Conservation (phyloP, 2,797 vertebrate species). For the Naso thynnoides region DNA sequence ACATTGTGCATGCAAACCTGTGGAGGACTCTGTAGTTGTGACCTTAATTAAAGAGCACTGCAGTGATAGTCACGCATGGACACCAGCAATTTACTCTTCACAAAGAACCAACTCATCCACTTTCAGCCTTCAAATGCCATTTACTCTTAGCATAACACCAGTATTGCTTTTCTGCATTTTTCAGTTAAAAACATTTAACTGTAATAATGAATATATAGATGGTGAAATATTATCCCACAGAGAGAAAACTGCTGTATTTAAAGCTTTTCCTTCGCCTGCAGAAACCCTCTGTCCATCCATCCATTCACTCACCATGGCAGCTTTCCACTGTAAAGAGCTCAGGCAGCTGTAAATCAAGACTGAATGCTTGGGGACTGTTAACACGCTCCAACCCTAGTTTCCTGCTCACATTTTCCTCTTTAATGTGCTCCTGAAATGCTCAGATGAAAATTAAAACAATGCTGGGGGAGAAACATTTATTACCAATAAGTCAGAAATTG, state of each 20-base stretch:
- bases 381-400: conserved; percentile 32
- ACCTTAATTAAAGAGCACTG: conserved; percentile 36
- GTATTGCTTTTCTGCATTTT: conserved; percentile 43
- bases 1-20: neutral
- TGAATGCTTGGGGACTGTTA: conserved; percentile 8
- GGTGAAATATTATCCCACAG: conserved; percentile 12
- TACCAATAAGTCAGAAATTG: conserved; percentile 61
- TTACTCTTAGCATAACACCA: conserved; percentile 33
- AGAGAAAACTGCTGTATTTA: conserved; percentile 11
- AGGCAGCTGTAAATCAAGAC: conserved; percentile 37
- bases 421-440: conserved; percentile 12
- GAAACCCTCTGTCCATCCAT: neutral
- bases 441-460: conserved; percentile 50
- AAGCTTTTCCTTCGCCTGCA: neutral
- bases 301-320: neutral
- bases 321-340: conserved; percentile 22
- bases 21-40: conserved; percentile 9
- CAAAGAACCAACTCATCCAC: conserved; percentile 35
- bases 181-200: conserved; percentile 21
- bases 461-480: conserved; percentile 68
- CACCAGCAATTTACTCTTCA: conserved; percentile 17
- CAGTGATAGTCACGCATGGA: conserved; percentile 22
- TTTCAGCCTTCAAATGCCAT: conserved; percentile 31
- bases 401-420: conserved; percentile 28
- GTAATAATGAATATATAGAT: conserved; percentile 25